A percentile compares a stretch with the other conserved stretches of the same genome.
Conservation (phyloP, 1,140 invertebrate species). For the Cydia fagiglandana region DNA sequence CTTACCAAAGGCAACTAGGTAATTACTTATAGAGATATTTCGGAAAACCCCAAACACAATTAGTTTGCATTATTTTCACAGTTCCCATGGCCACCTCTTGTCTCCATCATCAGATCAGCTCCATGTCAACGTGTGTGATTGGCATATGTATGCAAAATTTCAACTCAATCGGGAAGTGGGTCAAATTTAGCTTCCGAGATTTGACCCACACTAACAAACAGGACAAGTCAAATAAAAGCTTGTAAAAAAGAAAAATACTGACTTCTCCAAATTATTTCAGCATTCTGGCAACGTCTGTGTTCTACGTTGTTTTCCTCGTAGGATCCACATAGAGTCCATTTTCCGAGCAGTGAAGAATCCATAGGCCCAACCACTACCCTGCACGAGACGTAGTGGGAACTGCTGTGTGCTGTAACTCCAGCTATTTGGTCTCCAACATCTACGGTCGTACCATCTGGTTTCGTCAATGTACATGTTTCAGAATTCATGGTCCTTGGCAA, state of each 20-base stretch:
- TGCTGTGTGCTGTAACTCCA: slow-evolving; percentile 33
- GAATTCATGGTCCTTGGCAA: slow-evolving; percentile 23
- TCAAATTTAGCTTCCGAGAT: too few relatives aligned
- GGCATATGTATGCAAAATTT: too few relatives aligned
- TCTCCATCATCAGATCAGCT: too few relatives aligned
- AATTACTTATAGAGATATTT: too few relatives aligned
- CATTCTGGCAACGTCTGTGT: slow-evolving; percentile 6
- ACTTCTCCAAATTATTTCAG: slow-evolving; percentile 4
- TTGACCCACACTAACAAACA: too few relatives aligned
- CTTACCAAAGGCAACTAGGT: too few relatives aligned
- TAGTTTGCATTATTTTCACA: too few relatives aligned
- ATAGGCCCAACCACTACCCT: slow-evolving; percentile 44
- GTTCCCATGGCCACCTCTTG: too few relatives aligned
- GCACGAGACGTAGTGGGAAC: slow-evolving; percentile 39
- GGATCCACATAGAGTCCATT: slow-evolving; percentile 38
- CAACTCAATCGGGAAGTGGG: too few relatives aligned
- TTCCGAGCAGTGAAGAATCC: slow-evolving; percentile 33
- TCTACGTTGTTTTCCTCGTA: slow-evolving; percentile 21
- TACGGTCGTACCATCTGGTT: slow-evolving; percentile 31
- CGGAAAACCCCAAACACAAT: too few relatives aligned
- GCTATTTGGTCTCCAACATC: not conserved
- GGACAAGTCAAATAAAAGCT: too few relatives aligned
- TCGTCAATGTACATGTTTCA: slow-evolving; percentile 38
- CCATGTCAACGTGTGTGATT: too few relatives aligned
- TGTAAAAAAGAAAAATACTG: not conserved